These are phyloP conservation scores for Forbesichthys agassizii DNA, from an alignment of 2,113 vertebrate genomes.

Conservation along the genomic window DNA sequence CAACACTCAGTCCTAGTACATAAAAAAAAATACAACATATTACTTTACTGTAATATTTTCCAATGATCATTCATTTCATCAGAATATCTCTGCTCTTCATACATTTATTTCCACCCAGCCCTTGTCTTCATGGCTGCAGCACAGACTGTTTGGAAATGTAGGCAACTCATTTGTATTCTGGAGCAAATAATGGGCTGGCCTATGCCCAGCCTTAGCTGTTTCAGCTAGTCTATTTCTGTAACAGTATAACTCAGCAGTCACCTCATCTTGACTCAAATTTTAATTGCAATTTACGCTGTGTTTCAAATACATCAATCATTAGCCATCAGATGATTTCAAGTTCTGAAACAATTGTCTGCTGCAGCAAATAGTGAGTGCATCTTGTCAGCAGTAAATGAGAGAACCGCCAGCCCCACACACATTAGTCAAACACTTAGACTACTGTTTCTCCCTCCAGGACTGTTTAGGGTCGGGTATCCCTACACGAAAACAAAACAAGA, in stretches of 20 bases:
- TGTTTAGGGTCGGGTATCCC: too few relatives aligned
- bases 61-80: not conserved
- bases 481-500: too few relatives aligned
- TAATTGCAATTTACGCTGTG: not conserved
- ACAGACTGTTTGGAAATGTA: constrained; percentile 20
- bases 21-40: not conserved
- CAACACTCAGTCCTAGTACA: constrained; percentile 9
- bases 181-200: not conserved
- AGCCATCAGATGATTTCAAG: not conserved
- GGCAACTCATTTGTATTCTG: constrained; percentile 40
- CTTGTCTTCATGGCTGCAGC: not conserved
- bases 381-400: not conserved
- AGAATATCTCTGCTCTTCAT: not conserved
- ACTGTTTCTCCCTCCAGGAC: too few relatives aligned
- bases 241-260: not conserved
- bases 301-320: constrained; percentile 1
- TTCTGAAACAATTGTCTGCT: constrained; percentile 1
- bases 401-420: not conserved
- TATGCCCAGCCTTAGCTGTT: not conserved
- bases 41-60: too few relatives aligned
- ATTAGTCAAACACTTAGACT: too few relatives aligned
- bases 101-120: constrained; percentile 9
- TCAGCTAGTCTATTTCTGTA: not conserved
- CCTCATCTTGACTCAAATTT: not conserved
- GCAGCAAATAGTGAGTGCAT: constrained; percentile 13